These are phyloP conservation scores for Poecile atricapillus DNA, from an alignment of 2,113 vertebrate species.

Conservation along the genomic window DNA sequence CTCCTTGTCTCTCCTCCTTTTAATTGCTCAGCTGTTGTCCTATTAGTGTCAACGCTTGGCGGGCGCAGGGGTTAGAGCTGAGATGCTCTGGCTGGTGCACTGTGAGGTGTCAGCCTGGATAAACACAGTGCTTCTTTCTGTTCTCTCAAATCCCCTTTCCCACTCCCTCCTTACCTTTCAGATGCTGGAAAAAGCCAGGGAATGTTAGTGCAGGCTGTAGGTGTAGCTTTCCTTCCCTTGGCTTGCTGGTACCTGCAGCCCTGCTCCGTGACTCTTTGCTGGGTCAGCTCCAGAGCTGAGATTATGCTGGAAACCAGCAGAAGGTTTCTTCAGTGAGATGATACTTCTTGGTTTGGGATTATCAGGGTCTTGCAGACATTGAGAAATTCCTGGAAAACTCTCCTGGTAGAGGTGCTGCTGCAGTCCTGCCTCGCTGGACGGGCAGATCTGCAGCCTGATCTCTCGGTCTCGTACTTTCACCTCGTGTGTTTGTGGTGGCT, in stretches of 20 bases:
- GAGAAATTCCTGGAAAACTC: background rate
- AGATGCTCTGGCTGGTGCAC: constrained; percentile 30
- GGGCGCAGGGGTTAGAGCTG: background rate
- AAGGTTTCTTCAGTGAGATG: background rate
- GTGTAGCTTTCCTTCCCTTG: background rate
- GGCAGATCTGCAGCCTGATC: background rate
- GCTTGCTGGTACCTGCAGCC: background rate
- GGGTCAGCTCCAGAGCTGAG: background rate
- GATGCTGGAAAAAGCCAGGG: background rate
- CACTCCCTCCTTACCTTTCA: background rate
- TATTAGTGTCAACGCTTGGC: constrained; percentile 33
- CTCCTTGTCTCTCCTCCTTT: constrained; percentile 26
- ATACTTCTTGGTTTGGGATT: background rate
- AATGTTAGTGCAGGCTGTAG: background rate
- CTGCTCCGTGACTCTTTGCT: rapidly evolving
- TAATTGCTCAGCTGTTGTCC: constrained; percentile 53
- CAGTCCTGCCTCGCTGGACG: background rate
- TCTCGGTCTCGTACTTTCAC: background rate
- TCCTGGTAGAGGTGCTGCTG: background rate
- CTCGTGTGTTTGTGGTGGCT: background rate
- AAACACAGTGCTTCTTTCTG: background rate
- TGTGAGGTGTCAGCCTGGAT: background rate
- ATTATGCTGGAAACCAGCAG: background rate
- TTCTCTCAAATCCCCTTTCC: background rate
- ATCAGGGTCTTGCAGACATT: background rate